Conservation (phyloP, 2,113 vertebrate genomes). For the Melanerpes aurifrons region DNA sequence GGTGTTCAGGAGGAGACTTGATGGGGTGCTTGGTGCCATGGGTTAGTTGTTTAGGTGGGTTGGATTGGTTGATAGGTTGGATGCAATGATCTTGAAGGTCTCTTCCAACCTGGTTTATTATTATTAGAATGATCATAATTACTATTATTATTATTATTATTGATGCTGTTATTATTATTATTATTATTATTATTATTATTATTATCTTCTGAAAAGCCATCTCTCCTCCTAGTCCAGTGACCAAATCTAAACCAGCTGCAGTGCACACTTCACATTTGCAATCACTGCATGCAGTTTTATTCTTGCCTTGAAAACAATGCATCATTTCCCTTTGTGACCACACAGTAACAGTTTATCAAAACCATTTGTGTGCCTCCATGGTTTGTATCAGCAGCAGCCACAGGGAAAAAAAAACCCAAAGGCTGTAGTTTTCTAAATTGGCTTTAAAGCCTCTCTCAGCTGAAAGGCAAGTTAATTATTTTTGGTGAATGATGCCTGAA, state of each 20-base stretch:
- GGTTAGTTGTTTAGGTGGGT: too few relatives aligned
- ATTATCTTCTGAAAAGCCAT: too few relatives aligned
- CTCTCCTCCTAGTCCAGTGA: too few relatives aligned
- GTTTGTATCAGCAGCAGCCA: not conserved
- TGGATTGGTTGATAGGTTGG: too few relatives aligned
- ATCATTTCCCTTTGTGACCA: not conserved
- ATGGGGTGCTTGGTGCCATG: too few relatives aligned
- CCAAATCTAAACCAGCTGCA: not conserved
- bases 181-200: too few relatives aligned
- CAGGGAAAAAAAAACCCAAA: not conserved
- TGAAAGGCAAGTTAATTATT: not conserved
- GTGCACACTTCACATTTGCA: not conserved
- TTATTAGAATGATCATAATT: too few relatives aligned
- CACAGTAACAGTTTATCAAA: not conserved
- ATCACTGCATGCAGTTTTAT: not conserved
- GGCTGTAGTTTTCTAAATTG: not conserved
- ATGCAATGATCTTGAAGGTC: too few relatives aligned
- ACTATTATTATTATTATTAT: too few relatives aligned
- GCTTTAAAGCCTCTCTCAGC: not conserved
- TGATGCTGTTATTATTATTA: too few relatives aligned
- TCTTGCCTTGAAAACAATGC: not conserved
- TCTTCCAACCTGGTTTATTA: too few relatives aligned
- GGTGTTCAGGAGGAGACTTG: too few relatives aligned
- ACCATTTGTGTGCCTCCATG: not conserved
- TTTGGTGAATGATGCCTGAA: not conserved